These are phyloP conservation scores for Andrena dorsata DNA, from an alignment of 2,888 invertebrate species.

Conservation along the genomic window DNA sequence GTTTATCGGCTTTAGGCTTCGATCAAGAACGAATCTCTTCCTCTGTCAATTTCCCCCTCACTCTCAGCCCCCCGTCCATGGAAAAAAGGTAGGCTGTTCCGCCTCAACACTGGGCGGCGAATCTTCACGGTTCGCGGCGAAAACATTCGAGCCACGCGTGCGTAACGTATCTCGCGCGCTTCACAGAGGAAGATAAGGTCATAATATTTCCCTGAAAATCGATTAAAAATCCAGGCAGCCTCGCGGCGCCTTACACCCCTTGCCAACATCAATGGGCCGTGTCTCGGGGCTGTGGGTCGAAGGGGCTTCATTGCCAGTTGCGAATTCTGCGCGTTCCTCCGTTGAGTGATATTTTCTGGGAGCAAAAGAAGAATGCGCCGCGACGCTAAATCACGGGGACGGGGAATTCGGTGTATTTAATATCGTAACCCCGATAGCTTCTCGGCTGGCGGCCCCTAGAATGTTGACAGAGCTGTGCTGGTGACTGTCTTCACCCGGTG, in stretches of 20 bases:
- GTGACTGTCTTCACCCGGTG: too few species aligned
- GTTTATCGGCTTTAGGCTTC: slow-evolving; percentile 81
- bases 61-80: not conserved
- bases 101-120: slow-evolving; percentile 1
- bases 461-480: not conserved
- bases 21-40: slow-evolving; percentile 68
- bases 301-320: slow-evolving; percentile 30
- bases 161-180: not conserved
- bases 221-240: not conserved
- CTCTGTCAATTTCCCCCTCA: slow-evolving; percentile 53
- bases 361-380: slow-evolving; percentile 24
- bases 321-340: slow-evolving; percentile 43
- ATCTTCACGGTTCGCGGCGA: not conserved
- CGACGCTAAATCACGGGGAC: slow-evolving; percentile 31
- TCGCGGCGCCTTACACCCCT: not conserved
- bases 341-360: slow-evolving; percentile 28
- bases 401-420: slow-evolving; percentile 44
- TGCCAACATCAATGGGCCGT: not conserved
- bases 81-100: not conserved
- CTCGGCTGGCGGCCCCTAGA: not conserved
- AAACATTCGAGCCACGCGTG: slow-evolving; percentile 1
- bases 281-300: not conserved
- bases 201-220: not conserved
- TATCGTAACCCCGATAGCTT: slow-evolving; percentile 13
- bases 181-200: not conserved